Conservation (phyloP, 2,113 vertebrate species). For the Paramisgurnus dabryanus region DNA sequence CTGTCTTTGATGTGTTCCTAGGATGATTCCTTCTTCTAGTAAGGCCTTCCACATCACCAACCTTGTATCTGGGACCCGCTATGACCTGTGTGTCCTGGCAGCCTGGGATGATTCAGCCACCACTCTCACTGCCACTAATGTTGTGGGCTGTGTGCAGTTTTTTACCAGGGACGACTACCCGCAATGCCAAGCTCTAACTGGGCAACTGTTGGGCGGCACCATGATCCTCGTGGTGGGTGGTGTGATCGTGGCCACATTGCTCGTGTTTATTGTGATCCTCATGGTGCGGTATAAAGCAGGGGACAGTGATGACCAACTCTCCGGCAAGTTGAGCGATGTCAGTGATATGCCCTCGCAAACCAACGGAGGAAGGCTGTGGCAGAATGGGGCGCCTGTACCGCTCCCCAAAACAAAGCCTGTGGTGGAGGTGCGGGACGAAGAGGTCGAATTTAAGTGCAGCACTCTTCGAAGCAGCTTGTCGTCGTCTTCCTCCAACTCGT, state of each 20-base stretch:
- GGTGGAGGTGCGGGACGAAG: conserved; percentile 85
- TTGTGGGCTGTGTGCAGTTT: conserved; percentile 93
- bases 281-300: conserved; percentile 96
- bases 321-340: conserved; percentile 80
- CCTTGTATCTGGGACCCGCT: conserved; percentile 91
- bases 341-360: conserved; percentile 92
- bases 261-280: conserved; percentile 95
- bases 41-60: conserved; percentile 94
- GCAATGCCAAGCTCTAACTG: conserved; percentile 91
- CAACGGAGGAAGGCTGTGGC: conserved; percentile 80
- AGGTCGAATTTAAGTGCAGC: conserved; percentile 87
- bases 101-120: conserved; percentile 96
- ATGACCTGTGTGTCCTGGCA: conserved; percentile 94
- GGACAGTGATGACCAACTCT: conserved; percentile 77
- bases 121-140: conserved; percentile 93
- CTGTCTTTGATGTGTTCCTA: conserved; percentile 56
- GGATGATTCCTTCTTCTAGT: conserved; percentile 94
- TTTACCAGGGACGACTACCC: conserved; percentile 90
- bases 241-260: conserved; percentile 90
- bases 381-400: conserved; percentile 72
- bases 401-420: conserved; percentile 81
- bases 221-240: conserved; percentile 97
- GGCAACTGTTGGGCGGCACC: conserved; percentile 92
- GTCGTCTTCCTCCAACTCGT: conserved; percentile 78
- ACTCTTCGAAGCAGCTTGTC: conserved; percentile 87